These are phyloP conservation scores for Kuschelorhynchus macadamiae DNA, from an alignment of 2,888 invertebrate species.

Conservation along the genomic window DNA sequence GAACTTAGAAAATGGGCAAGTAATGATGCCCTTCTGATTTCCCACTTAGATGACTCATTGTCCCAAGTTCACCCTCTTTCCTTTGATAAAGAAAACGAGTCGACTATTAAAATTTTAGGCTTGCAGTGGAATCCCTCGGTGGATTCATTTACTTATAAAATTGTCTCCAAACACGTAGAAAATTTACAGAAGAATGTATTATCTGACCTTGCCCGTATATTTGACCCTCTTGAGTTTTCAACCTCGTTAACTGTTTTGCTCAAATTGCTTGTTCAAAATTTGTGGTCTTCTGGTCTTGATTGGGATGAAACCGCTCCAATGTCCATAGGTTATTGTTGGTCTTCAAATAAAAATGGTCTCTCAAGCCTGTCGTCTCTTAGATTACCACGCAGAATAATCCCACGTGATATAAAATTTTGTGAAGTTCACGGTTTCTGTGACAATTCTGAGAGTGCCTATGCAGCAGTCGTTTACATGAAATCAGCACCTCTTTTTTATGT, in stretches of 20 bases:
- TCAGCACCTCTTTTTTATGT: not conserved
- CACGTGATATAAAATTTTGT: not conserved
- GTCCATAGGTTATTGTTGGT: no score
- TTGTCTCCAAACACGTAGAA: no score
- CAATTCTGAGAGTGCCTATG: constrained; percentile 13
- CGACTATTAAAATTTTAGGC: constrained; percentile 10
- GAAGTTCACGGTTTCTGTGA: constrained; percentile 31
- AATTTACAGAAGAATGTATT: no score
- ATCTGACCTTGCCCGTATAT: constrained; percentile 26
- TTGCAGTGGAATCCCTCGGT: constrained; percentile 18
- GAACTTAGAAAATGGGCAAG: constrained; percentile 40
- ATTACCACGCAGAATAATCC: constrained; percentile 9
- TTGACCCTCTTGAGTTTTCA: constrained; percentile 23
- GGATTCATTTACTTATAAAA: no score
- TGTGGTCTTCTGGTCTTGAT: constrained; percentile 14
- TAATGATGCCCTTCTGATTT: no score
- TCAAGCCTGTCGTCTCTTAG: not conserved
- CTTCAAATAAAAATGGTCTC: constrained; percentile 1
- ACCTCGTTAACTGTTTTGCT: not conserved
- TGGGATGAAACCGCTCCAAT: no score
- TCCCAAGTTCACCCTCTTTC: no score
- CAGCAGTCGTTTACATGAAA: constrained; percentile 5
- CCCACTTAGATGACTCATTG: no score
- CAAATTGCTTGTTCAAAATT: constrained; percentile 21
- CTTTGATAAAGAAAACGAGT: not conserved